Conservation (phyloP, 2,888 invertebrate genomes). For the Chromoteleia sp. region DNA sequence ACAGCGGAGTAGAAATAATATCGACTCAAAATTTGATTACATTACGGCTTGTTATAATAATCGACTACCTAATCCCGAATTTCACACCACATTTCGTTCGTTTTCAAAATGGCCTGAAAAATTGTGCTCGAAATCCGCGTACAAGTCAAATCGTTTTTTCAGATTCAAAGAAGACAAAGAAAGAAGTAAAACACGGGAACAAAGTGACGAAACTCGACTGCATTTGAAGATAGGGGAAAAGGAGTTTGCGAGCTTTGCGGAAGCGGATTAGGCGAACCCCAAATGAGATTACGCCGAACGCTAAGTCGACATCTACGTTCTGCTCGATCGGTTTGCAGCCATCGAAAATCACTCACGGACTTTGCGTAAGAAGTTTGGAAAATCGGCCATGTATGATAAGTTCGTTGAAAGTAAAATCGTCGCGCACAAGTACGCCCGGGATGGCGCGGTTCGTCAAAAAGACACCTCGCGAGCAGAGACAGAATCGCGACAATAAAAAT, state of each 20-base stretch:
- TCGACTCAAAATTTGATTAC: constrained; percentile 1
- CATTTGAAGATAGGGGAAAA: constrained; percentile 64
- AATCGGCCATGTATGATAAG: constrained; percentile 69
- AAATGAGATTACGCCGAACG: constrained; percentile 80
- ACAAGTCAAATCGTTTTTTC: constrained; percentile 54
- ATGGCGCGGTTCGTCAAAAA: constrained; percentile 2
- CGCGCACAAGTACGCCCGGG: constrained; percentile 14
- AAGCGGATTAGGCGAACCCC: constrained; percentile 78
- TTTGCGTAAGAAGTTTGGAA: constrained; percentile 67
- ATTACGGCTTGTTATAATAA: constrained; percentile 1
- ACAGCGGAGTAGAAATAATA: not conserved
- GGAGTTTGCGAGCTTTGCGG: constrained; percentile 73
- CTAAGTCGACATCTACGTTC: constrained; percentile 79
- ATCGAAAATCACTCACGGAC: constrained; percentile 70
- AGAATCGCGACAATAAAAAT: not conserved
- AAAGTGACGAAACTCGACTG: constrained; percentile 67
- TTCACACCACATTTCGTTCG: too few relatives aligned
- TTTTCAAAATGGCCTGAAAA: not conserved
- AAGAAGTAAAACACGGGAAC: constrained; percentile 72
- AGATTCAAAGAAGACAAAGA: constrained; percentile 57
- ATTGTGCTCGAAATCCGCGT: constrained; percentile 13
- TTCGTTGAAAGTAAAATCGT: constrained; percentile 54
- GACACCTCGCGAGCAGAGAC: not conserved
- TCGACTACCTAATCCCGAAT: constrained; percentile 5
- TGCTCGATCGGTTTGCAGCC: constrained; percentile 77